Conservation (phyloP, 2,113 vertebrate species). For the Sinocyclocheilus anshuiensis region DNA sequence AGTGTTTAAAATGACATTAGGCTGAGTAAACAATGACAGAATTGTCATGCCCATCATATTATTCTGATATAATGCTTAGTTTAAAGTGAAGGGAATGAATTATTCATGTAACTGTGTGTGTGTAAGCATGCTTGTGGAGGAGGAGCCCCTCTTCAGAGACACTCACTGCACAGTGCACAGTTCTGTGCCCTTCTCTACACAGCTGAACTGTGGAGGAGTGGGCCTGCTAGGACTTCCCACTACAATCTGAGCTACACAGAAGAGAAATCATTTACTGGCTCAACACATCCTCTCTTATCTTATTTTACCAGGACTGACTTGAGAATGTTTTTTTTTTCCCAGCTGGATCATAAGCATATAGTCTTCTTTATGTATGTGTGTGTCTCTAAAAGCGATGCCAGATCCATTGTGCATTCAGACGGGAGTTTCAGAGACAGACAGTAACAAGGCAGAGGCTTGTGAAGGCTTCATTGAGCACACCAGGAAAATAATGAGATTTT, state of each 20-base stretch:
- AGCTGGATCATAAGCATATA: constrained; percentile 15
- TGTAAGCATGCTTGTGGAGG: constrained; percentile 46
- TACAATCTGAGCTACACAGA: constrained; percentile 26
- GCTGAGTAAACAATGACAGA: neutral
- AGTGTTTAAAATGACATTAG: neutral
- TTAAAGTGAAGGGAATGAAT: constrained; percentile 15
- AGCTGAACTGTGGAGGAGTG: constrained; percentile 39
- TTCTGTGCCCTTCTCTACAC: constrained; percentile 38
- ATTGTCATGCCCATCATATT: neutral
- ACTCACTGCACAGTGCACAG: constrained; percentile 38
- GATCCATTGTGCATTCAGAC: constrained; percentile 30
- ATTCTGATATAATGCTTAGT: constrained; percentile 15
- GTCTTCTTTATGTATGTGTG: neutral
- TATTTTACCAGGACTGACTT: constrained; percentile 16
- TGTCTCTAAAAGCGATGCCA: constrained; percentile 4
- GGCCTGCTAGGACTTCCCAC: constrained; percentile 40
- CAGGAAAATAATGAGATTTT: constrained; percentile 21
- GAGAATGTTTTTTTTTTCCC: constrained; percentile 8
- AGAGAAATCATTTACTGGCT: constrained; percentile 27
- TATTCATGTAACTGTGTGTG: constrained; percentile 29
- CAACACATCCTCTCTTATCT: constrained; percentile 1
- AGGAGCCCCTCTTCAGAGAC: constrained; percentile 51
- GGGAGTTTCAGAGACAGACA: constrained; percentile 20
- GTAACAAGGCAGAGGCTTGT: constrained; percentile 26
- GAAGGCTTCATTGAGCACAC: constrained; percentile 37